Base-by-base conservation (phyloP, 2,113 vertebrate genomes). In the Tichodroma muraria region DNA sequence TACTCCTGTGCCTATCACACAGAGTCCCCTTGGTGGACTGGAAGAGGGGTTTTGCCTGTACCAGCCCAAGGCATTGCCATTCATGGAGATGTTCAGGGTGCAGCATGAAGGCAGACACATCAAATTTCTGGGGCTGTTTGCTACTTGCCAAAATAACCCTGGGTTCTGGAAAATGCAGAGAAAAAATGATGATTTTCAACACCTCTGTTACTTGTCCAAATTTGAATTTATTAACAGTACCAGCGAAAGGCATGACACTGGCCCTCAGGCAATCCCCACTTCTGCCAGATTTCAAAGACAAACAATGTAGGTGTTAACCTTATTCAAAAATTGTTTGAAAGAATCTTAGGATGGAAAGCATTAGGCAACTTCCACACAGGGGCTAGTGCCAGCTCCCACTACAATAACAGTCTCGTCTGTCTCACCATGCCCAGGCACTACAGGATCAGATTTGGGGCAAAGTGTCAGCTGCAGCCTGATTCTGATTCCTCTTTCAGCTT, bases 151-250 rank as follows among this genome's bases (percentile, higher is more conserved):
- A 85, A 92, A 83, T 66, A 96, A 81, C 47, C 72, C 44, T 16
- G 47, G 11, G 17, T 61, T 94, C 53, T 91, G 75, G 50, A 95
- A 92, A 94, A 82, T 47, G 22, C 28, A 47, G 31, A 59, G 4
- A 45, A 81, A 86, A 93, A 94, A 83, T 4, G 1, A 37, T 85
- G 49, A 91, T 82, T 95, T 95, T 97, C 94, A 97, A 85, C 89
- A 88, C 59, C 38, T 89, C 52, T 44, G 35, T 40, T 82, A 59
- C 71, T 82, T 73, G 81, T 82, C 75, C 91, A 85, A 80, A 85
- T 93, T n/a, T 63, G 75, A 88, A 44, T 81, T 80, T 92, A 85
- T 95, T 82, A 93, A 82, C 63, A 63, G 45, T 15, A 75, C 47
- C 92, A 83, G 59, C 0, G 1, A 91, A 94, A 95, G 63, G 71